Conservation (phyloP, 1,140 invertebrate genomes). For the Cherax destructor region DNA sequence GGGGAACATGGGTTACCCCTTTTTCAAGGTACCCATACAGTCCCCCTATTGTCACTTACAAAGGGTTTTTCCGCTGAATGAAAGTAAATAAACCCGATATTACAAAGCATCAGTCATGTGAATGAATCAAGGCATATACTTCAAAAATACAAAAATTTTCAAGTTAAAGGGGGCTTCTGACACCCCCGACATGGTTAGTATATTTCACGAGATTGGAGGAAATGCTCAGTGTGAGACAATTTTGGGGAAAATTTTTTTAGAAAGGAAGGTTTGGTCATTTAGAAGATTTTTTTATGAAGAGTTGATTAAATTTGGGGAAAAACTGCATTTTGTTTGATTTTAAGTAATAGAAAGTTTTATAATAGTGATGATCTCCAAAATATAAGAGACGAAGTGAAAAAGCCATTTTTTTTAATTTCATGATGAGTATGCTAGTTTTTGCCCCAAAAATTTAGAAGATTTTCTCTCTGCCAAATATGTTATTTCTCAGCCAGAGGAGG, state of each 20-base stretch:
- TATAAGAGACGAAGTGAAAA: background rate
- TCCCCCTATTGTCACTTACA: background rate
- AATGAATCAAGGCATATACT: background rate
- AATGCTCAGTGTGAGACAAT: background rate
- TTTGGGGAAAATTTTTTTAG: background rate
- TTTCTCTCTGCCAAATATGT: conserved; percentile 34
- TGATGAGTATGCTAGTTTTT: background rate
- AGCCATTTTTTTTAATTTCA: background rate
- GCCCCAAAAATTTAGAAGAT: conserved; percentile 15
- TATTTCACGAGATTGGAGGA: background rate
- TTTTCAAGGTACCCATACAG: background rate
- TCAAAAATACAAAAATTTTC: background rate
- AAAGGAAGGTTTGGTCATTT: background rate
- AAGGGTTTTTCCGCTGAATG: background rate
- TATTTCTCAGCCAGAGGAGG: background rate
- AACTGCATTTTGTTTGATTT: background rate
- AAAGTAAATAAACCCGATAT: background rate
- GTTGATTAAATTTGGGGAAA: conserved; percentile 10
- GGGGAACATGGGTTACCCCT: background rate
- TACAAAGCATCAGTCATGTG: background rate
- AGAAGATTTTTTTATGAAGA: background rate
- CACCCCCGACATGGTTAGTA: conserved; percentile 15
- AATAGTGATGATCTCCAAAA: background rate
- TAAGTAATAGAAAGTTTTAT: conserved; percentile 4
- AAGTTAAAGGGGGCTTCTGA: conserved; percentile 2